Evolutionary conservation across 1,140 invertebrate genomes (phyloP), one percentile per base, ranked within the genome.

Genomic region (Anthonomus grandis): DNA sequence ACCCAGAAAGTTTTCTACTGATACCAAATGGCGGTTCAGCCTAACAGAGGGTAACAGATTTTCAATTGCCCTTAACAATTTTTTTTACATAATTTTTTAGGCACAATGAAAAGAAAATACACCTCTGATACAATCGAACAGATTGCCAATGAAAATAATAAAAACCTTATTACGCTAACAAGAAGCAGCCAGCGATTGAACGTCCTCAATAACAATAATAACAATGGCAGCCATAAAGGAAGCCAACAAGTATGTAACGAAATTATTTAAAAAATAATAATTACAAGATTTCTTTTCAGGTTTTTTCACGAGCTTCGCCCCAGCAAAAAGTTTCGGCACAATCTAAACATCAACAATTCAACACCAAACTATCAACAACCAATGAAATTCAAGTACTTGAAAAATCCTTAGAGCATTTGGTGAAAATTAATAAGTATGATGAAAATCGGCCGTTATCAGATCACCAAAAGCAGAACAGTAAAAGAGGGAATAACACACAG

Each of bases 41-140:
- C 17, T 57, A 17, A 49, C 46, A 18, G 57, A 59, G 47, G 57
- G 57, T 53, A n/a, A 48, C 15, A 9, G 9, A 34, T 37, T 4
- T 5, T 49, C 15, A 13, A 27, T 15, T 2, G 38, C 17, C 17
- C 8, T 12, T 44, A 22, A 27, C 15, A 18, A 49, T 36, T 55
- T 45, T 45, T 39, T 54, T 25, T 10, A 6, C 46, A 13, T 25
- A n/a, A 45, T 22, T 44, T 42, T 55, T 22, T 37, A 51, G 62
- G 64, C 12, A 63, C 58, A 38, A 57, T 64, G 18, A 73, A 71
- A 48, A 34, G 70, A 13, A 72, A 71, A 51, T 64, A 66, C n/a
- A 59, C 53, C 25, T 63, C 57, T 52, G 70, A 70, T 38, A 34
- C 46, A n/a, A 34, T 47, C 12, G 51, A 55, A 12, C 55, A 53